phyloP scores from a whole-genome alignment of 2,888 invertebrate species.

The Lasioglossum leucozonium region DNA sequence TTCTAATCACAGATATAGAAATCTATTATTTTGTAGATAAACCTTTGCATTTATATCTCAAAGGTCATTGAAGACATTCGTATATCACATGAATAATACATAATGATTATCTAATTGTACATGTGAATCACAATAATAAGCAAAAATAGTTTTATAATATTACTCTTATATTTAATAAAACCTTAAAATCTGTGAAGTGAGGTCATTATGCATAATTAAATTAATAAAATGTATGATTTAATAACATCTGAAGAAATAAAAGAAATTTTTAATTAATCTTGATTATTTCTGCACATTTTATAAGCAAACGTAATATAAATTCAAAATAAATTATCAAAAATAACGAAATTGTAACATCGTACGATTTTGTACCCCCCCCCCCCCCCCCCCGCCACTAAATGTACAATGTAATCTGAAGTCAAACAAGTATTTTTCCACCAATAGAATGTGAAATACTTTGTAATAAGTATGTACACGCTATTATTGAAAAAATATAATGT shows the following conservation, averaged over 20 bases:
- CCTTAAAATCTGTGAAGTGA: not conserved
- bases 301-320: constrained; percentile 5
- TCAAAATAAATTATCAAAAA: not conserved
- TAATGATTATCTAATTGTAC: constrained; percentile 14
- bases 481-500: not conserved
- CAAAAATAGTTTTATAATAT: not conserved
- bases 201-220: not conserved
- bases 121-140: not conserved
- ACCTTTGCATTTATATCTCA: not conserved
- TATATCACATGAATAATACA: constrained; percentile 32
- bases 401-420: constrained; percentile 16
- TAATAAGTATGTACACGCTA: not conserved
- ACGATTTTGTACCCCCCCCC: constrained; percentile 38
- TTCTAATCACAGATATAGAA: not conserved
- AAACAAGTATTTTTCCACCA: not conserved
- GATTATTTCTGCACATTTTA: not conserved
- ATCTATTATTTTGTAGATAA: constrained; percentile 10
- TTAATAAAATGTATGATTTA: not conserved
- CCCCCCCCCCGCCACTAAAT: constrained; percentile 10
- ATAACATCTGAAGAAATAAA: not conserved
- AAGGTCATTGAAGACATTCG: constrained; percentile 27
- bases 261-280: not conserved
- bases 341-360: constrained; percentile 21
- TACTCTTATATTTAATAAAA: not conserved
- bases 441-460: not conserved